Evolutionary conservation across 2,113 vertebrate species (phyloP).

Genomic region (Poeciliopsis prolifica): DNA sequence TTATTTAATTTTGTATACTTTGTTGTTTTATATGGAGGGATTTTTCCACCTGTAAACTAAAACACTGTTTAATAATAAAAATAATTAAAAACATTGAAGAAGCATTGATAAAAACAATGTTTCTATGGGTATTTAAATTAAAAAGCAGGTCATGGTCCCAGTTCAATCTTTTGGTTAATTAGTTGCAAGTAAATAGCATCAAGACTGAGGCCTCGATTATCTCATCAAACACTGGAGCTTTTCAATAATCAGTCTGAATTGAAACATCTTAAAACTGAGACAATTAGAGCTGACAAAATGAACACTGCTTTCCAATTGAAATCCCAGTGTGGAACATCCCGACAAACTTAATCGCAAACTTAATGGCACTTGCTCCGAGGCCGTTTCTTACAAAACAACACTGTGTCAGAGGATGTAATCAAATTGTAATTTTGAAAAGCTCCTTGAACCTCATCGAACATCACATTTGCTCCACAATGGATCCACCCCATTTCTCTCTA

Average conservation of each 20-base stretch:
- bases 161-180: slow-evolving; percentile 1
- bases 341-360: slow-evolving; percentile 35
- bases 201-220: slow-evolving; percentile 1
- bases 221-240: background rate
- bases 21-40: too few relatives aligned
- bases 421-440: slow-evolving; percentile 55
- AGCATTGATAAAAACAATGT: background rate
- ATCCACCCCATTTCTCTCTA: slow-evolving; percentile 35
- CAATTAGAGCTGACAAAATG: slow-evolving; percentile 9
- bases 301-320: slow-evolving; percentile 3
- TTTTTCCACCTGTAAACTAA: too few relatives aligned
- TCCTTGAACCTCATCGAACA: slow-evolving; percentile 45
- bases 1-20: too few relatives aligned
- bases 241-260: background rate
- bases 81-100: too few relatives aligned
- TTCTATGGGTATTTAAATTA: background rate
- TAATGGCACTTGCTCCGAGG: slow-evolving; percentile 48
- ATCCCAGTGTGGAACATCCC: background rate
- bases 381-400: slow-evolving; percentile 33
- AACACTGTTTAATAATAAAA: too few relatives aligned
- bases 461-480: slow-evolving; percentile 50
- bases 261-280: background rate
- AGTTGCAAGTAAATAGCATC: background rate
- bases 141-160: background rate
- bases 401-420: slow-evolving; percentile 60